These are phyloP conservation scores for Tetragonula carbonaria DNA, from an alignment of 2,888 invertebrate species.

Conservation along the genomic window DNA sequence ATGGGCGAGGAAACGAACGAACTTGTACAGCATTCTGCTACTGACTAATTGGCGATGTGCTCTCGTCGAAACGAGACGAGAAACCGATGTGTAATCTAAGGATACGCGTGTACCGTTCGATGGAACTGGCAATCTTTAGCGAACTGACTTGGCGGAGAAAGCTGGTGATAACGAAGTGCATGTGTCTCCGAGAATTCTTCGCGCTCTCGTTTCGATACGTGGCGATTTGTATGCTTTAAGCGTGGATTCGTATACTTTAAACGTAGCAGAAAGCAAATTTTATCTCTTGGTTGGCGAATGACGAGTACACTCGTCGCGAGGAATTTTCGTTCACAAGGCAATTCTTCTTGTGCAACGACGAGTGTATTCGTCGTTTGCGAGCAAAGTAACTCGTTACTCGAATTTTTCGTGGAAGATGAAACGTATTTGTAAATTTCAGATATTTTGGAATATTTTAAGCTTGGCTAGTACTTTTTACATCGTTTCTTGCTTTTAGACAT, in stretches of 20 bases:
- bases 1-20: slow-evolving; percentile 36
- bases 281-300: not conserved
- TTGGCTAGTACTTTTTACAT: no score
- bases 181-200: not conserved
- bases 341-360: no score
- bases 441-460: no score
- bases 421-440: no score
- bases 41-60: slow-evolving; percentile 23
- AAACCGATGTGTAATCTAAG: not conserved
- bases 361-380: no score
- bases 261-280: not conserved
- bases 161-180: slow-evolving; percentile 6
- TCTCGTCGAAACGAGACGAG: slow-evolving; percentile 3
- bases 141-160: not conserved
- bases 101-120: not conserved
- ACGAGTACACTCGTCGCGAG: no score
- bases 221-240: not conserved
- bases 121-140: not conserved
- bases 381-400: no score
- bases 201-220: not conserved
- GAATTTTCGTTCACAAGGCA: no score
- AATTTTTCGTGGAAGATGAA: no score
- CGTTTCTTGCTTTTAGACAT: no score
- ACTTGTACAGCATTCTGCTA: slow-evolving; percentile 7
- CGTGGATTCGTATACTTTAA: not conserved